Base-by-base conservation (phyloP, 23 tunicate species). In the Phallusia fumigata region DNA sequence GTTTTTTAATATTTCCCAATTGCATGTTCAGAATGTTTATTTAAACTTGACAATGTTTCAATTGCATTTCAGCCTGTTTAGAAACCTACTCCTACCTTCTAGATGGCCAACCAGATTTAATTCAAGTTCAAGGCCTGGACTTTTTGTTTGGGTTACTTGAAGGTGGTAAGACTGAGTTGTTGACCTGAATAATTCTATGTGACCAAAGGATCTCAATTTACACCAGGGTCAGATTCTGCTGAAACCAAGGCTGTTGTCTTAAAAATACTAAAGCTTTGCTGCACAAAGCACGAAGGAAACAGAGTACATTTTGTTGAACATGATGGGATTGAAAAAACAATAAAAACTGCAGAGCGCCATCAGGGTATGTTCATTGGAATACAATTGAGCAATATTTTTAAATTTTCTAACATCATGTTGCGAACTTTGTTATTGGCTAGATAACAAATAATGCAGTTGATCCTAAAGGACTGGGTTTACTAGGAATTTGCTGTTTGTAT, bases 21-120 rank as follows among this genome's bases (percentile, higher is more conserved):
- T n/a, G n/a, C n/a, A n/a, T n/a, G n/a, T n/a, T n/a, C n/a, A n/a
- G n/a, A n/a, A n/a, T n/a, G n/a, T n/a, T n/a, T n/a, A n/a, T n/a
- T n/a, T n/a, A n/a, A n/a, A n/a, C n/a, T n/a, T n/a, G n/a, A n/a
- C n/a, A n/a, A n/a, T n/a, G n/a, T n/a, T n/a, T n/a, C n/a, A 3
- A 10, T 80, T 35, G 28, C 33, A 0, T 2, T 84, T 34, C 52
- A 84, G 87, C 58, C 8, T 84, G 87, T 84, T 73, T 84, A 16
- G 33, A 79, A 32, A 79, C 86, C 22, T 81, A 52, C 65, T 47
- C 86, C 35, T 65, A 75, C 15, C 78, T 93, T 49, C 19, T 93
- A 0, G 84, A 93, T 47, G 93, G 93, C 26, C 98, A 93, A 36
- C 98, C 98, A 11, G 98, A 93, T 79, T 65, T 89, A 22, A 77